Evolutionary conservation across 1,140 invertebrate species (phyloP).

Genomic region (Drosophila biarmipes): DNA sequence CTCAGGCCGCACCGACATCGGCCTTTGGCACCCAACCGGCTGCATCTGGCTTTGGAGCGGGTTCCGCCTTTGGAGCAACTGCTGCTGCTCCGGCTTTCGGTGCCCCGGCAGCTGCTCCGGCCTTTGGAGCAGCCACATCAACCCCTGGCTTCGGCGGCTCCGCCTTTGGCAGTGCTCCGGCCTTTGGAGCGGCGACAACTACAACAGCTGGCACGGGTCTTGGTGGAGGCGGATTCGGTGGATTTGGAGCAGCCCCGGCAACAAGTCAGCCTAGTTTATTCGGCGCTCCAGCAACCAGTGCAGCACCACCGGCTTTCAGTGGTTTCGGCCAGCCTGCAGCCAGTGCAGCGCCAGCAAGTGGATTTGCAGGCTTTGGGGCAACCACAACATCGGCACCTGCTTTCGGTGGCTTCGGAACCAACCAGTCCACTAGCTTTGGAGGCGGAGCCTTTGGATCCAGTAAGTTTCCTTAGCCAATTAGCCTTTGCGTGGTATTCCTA

Average conservation of each 20-base stretch:
- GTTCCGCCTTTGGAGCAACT: conserved; percentile 36
- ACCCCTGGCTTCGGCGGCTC: conserved; percentile 38
- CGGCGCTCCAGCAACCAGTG: conserved; percentile 53
- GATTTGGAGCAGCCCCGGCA: conserved; percentile 57
- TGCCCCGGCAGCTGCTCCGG: conserved; percentile 50
- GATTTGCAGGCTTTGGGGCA: conserved; percentile 87
- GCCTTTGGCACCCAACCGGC: conserved; percentile 32
- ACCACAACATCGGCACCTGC: conserved; percentile 80
- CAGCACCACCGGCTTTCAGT: conserved; percentile 82
- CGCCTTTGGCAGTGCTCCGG: conserved; percentile 31
- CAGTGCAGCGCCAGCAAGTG: conserved; percentile 67
- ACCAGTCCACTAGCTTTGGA: conserved; percentile 84
- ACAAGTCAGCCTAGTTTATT: conserved; percentile 74
- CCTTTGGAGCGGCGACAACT: conserved; percentile 54
- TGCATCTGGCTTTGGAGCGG: conserved; percentile 28
- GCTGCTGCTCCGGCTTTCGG: conserved; percentile 42
- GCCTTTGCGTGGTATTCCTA: conserved; percentile 10
- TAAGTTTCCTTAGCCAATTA: conserved; percentile 27
- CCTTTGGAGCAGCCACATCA: conserved; percentile 72
- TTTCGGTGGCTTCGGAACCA: conserved; percentile 85
- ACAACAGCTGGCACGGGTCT: conserved; percentile 64
- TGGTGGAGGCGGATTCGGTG: conserved; percentile 69
- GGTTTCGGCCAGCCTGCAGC: conserved; percentile 68
- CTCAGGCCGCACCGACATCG: conserved; percentile 64
- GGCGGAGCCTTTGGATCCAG: conserved; percentile 77